These are phyloP conservation scores for Sinella curviseta DNA, from an alignment of 1,140 invertebrate genomes.

Conservation along the genomic window DNA sequence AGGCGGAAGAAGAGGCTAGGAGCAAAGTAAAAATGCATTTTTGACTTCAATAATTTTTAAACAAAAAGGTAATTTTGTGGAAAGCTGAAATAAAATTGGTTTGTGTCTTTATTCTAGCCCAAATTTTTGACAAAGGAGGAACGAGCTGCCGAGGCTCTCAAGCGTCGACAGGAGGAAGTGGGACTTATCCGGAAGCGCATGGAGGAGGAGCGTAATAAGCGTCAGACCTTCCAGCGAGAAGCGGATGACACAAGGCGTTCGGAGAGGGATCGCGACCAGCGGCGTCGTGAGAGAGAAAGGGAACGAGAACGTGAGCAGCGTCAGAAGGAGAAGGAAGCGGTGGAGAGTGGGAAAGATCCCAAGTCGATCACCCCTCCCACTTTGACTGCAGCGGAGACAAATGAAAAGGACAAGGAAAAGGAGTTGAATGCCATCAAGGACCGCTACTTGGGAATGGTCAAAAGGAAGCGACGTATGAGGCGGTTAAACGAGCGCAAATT, in stretches of 20 bases:
- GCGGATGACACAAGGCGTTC: constrained; percentile 57
- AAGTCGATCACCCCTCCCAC: constrained; percentile 30
- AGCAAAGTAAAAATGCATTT: constrained; percentile 65
- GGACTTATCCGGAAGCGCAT: constrained; percentile 66
- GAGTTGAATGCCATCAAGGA: constrained; percentile 92
- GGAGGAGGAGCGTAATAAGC: constrained; percentile 70
- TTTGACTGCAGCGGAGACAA: constrained; percentile 38
- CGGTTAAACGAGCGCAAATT: constrained; percentile 97
- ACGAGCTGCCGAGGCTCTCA: constrained; percentile 81
- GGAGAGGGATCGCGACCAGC: constrained; percentile 51
- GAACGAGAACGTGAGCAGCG: constrained; percentile 54
- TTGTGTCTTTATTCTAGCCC: constrained; percentile 62
- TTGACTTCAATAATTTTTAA: constrained; percentile 48
- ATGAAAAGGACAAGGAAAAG: constrained; percentile 80
- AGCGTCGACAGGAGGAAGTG: constrained; percentile 83
- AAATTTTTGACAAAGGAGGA: constrained; percentile 97
- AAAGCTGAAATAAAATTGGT: neutral
- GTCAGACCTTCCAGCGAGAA: constrained; percentile 62
- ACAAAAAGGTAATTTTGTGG: neutral
- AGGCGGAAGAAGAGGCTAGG: constrained; percentile 89
- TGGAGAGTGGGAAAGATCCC: constrained; percentile 52
- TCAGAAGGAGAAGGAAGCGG: constrained; percentile 50
- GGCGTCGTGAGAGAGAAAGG: constrained; percentile 55
- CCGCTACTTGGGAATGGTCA: constrained; percentile 89
- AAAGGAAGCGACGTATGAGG: constrained; percentile 88